These are phyloP conservation scores for Lepus europaeus DNA, from an alignment of 2,113 vertebrate genomes.

Conservation along the genomic window DNA sequence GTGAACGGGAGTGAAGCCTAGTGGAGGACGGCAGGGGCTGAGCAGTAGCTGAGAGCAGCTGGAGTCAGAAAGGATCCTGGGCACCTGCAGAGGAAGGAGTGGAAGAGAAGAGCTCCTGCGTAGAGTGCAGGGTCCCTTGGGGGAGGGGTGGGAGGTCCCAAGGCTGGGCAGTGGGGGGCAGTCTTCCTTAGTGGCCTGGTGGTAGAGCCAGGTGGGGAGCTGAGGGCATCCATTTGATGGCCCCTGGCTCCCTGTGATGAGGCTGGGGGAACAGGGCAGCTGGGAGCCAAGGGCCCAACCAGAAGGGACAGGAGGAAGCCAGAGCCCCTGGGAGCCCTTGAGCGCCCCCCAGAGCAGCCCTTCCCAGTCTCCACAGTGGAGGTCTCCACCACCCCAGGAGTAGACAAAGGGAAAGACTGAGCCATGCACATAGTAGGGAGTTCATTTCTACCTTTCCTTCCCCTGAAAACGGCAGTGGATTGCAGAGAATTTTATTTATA, in stretches of 20 bases:
- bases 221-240: neutral
- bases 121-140: neutral
- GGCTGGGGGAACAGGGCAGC: neutral
- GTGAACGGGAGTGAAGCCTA: neutral
- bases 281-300: neutral
- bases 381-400: neutral
- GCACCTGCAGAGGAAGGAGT: neutral
- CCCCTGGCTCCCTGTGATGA: neutral
- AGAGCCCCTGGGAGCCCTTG: neutral
- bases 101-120: neutral
- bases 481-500: constrained; percentile 14
- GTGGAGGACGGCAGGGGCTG: neutral
- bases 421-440: neutral
- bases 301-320: neutral
- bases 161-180: neutral
- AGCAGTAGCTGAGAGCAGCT: neutral
- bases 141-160: neutral
- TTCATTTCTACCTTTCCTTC: neutral
- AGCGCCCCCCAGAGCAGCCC: neutral
- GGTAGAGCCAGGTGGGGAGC: neutral
- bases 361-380: neutral
- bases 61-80: neutral
- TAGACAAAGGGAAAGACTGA: neutral
- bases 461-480: neutral
- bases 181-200: neutral